phyloP scores from a whole-genome alignment of 1,140 invertebrate species.

The Cydia strobilella region DNA sequence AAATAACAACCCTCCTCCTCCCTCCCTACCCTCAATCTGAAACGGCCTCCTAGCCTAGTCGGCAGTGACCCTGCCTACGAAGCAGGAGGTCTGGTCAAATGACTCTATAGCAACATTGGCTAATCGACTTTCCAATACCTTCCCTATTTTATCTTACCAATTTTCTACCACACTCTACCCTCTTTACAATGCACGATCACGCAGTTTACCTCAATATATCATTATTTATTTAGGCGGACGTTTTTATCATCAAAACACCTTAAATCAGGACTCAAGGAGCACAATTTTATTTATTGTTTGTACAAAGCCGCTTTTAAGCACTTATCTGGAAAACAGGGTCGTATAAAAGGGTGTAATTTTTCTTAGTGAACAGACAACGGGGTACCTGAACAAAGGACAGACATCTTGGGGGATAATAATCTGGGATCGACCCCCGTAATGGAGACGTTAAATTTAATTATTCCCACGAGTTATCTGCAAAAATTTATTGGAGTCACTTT shows the following conservation, averaged over 20 bases:
- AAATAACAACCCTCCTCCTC: too few species aligned
- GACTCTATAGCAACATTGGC: too few species aligned
- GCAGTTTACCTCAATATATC: background rate
- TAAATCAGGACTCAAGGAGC: slow-evolving; percentile 12
- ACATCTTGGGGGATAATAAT: slow-evolving; percentile 24
- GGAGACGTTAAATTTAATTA: slow-evolving; percentile 28
- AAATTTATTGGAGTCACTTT: slow-evolving; percentile 17
- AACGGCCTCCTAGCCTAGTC: too few species aligned
- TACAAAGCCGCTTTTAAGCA: slow-evolving; percentile 21
- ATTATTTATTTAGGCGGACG: background rate
- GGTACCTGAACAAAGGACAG: slow-evolving; percentile 24
- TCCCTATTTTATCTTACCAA: background rate
- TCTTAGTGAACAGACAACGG: slow-evolving; percentile 22
- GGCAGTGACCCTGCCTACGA: too few species aligned
- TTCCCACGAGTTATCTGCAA: slow-evolving; percentile 24
- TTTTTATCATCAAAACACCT: slow-evolving; percentile 12
- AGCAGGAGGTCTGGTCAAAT: too few species aligned
- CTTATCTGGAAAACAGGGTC: slow-evolving; percentile 27
- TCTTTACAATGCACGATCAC: background rate
- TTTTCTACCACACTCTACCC: background rate
- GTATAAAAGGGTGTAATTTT: slow-evolving; percentile 31
- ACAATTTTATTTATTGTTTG: slow-evolving; percentile 30
- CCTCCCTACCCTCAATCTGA: too few species aligned
- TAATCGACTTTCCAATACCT: background rate
- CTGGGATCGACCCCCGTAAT: slow-evolving; percentile 25